Conservation (phyloP, 1,140 invertebrate genomes). For the Philotrypesis tridentata region DNA sequence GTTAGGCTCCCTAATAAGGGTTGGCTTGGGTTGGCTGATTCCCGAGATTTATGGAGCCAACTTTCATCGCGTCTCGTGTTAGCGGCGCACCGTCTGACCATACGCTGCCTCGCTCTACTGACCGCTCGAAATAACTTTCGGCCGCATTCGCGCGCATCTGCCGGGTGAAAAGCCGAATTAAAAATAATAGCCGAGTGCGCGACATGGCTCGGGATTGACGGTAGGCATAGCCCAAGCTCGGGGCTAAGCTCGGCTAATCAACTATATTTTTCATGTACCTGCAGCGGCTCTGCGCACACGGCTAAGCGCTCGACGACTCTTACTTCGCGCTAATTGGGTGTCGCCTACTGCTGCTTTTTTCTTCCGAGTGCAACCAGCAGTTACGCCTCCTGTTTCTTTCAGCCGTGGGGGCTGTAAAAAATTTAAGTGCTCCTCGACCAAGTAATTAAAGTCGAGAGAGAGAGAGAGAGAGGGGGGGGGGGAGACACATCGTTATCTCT, state of each 20-base stretch:
- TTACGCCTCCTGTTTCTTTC: not conserved
- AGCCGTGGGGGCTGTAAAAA: not conserved
- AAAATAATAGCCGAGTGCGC: too few species aligned
- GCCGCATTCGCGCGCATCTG: too few species aligned
- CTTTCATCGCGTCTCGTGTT: not conserved
- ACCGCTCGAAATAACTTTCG: too few species aligned
- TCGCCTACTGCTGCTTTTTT: conserved; percentile 8
- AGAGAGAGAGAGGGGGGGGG: too few species aligned
- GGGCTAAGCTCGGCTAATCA: conserved; percentile 14
- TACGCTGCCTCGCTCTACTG: not conserved
- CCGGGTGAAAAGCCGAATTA: too few species aligned
- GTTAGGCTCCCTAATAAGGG: not conserved
- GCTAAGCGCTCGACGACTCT: not conserved
- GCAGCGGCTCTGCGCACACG: not conserved
- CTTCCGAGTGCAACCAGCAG: not conserved
- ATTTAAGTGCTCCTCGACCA: conserved; percentile 3
- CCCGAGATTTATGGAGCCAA: not conserved
- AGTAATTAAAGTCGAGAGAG: conserved; percentile 16
- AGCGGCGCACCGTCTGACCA: not conserved
- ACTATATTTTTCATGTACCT: not conserved
- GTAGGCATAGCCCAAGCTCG: not conserved
- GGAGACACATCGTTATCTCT: not conserved
- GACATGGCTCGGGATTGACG: too few species aligned
- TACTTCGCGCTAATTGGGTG: conserved; percentile 22
- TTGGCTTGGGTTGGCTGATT: not conserved